Evolutionary conservation across 2,888 invertebrate species (phyloP).

Genomic region (Agrochola lychnidis): DNA sequence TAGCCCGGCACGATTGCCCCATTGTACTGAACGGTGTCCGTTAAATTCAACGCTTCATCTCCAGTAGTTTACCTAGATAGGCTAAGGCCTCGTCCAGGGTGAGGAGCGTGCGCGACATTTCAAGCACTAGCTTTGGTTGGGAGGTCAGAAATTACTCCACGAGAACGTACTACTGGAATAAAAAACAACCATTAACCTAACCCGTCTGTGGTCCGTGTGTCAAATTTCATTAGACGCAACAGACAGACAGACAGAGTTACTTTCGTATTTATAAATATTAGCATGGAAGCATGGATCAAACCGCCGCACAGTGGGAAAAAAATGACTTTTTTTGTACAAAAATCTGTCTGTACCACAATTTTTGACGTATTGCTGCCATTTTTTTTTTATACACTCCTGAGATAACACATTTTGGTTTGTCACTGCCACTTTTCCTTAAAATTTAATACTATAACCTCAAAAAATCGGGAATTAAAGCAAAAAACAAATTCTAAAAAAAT

Average conservation of each 20-base stretch:
- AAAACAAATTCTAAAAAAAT: too few species aligned
- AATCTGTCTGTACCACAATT: too few species aligned
- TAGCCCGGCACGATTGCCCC: constrained; percentile 27
- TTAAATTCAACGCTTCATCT: constrained; percentile 46
- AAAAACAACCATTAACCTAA: not conserved
- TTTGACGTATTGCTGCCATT: too few species aligned
- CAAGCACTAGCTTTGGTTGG: not conserved
- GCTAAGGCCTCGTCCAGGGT: not conserved
- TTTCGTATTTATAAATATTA: not conserved
- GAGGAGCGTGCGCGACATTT: not conserved
- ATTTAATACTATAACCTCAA: too few species aligned
- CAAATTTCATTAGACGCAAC: not conserved
- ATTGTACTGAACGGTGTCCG: constrained; percentile 34
- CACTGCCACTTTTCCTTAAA: too few species aligned
- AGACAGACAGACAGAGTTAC: not conserved
- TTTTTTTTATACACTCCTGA: too few species aligned
- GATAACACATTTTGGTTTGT: too few species aligned
- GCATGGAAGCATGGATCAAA: not conserved
- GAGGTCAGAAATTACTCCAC: not conserved
- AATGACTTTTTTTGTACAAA: too few species aligned
- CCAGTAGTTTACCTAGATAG: constrained; percentile 20
- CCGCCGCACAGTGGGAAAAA: too few species aligned
- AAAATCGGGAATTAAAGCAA: too few species aligned
- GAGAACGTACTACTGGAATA: not conserved
- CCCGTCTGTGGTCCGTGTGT: not conserved